Base-by-base conservation (phyloP, 2,888 invertebrate genomes). In the Brenthis daphne region DNA sequence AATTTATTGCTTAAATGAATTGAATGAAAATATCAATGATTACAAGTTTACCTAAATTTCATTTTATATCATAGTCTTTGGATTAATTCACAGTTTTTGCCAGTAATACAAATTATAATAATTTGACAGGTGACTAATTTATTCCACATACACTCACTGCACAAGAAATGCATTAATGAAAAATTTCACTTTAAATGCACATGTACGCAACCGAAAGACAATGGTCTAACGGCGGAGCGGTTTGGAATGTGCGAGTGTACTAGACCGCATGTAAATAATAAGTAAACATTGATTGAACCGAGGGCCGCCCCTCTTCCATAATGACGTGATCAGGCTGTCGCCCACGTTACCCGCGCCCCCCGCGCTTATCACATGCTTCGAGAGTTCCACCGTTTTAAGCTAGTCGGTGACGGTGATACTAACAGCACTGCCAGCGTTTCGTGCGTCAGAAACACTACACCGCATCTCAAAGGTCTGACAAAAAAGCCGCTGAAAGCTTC, bases 221-320 rank as follows among this genome's bases (percentile, higher is more conserved):
- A 77, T 70, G 74, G 77, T 76, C 85, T 67, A 70, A 74, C 78
- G 82, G 77, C 83, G 84, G 86, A 82, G 81, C 77, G 78, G 79
- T 77, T 79, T 89, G 92, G 91, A 92, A 92, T 92, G 92, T 91
- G 85, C 85, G 85, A 83, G 81, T 87, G 84, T 89, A 91, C 91
- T 91, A 84, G 77, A 82, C 85, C 76, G 85, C 80, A 79, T 85
- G 85, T 88, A 88, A 86, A 86, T 85, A 85, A 81, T 81, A 85
- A 86, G 88, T 88, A 91, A 90, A 90, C 90, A 90, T 82, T 79
- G 80, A 78, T 79, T 82, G 82, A 82, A 81, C 73, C 65, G 82
- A 60, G 69, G 55, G 60, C 82, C 85, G 85, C 89, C 88, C 86
- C 88, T 83, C 87, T 83, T 77, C 75, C 77, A 74, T 72, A 77